Conservation (phyloP, 2,113 vertebrate species). For the Ctenodactylus gundi region DNA sequence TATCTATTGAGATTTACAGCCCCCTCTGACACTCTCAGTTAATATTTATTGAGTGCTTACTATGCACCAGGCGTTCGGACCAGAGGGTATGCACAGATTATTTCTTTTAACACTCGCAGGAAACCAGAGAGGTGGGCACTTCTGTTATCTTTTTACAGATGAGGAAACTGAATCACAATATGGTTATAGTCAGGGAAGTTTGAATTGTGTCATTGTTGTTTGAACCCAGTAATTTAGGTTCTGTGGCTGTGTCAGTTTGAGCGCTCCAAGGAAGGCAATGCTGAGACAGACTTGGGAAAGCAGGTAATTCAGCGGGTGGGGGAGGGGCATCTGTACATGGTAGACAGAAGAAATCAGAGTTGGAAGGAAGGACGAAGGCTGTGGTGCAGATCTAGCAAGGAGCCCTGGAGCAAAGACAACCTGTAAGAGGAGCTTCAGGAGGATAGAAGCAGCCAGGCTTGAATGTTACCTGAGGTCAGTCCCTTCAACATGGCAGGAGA, state of each 20-base stretch:
- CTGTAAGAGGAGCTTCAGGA: background rate
- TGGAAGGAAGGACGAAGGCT: background rate
- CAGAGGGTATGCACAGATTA: background rate
- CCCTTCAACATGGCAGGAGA: background rate
- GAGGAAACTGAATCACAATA: constrained; percentile 25
- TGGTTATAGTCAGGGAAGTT: background rate
- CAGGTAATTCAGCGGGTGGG: no score
- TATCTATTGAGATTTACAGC: constrained; percentile 35
- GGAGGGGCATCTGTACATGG: background rate
- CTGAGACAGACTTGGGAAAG: background rate
- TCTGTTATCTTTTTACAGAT: background rate
- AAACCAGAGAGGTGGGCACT: background rate
- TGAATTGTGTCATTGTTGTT: background rate
- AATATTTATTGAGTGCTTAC: constrained; percentile 50
- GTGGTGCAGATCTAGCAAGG: background rate
- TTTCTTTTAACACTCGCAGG: background rate
- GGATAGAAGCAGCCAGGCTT: background rate
- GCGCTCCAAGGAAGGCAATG: background rate
- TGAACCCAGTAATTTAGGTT: background rate
- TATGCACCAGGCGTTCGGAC: background rate
- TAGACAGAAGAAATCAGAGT: background rate
- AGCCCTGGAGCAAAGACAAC: background rate
- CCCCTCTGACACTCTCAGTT: background rate
- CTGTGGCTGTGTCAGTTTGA: background rate
- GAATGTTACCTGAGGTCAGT: no score